phyloP scores from a whole-genome alignment of 2,888 invertebrate genomes.

The Brachyopa scutellaris region DNA sequence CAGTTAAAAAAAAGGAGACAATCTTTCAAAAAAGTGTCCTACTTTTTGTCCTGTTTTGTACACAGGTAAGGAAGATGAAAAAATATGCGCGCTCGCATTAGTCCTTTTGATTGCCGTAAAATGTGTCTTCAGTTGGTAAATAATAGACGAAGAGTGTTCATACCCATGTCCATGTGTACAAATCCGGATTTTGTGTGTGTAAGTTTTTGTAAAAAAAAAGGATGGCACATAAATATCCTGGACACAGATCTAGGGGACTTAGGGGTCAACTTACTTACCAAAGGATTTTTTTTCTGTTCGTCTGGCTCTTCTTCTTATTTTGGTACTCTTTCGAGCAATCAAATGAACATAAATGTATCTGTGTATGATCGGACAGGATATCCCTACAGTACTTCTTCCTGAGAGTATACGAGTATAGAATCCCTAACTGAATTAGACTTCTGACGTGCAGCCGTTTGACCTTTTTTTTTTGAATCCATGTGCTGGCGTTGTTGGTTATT shows the following conservation, averaged over 20 bases:
- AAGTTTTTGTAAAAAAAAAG: conserved; percentile 33
- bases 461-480: conserved; percentile 47
- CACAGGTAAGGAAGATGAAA: conserved; percentile 45
- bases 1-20: conserved; percentile 15
- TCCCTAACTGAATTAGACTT: conserved; percentile 62
- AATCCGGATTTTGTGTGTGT: conserved; percentile 63
- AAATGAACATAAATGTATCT: conserved; percentile 72
- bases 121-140: conserved; percentile 60
- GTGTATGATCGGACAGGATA: conserved; percentile 56
- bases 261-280: conserved; percentile 70
- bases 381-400: conserved; percentile 22
- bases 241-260: conserved; percentile 59
- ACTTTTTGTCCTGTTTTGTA: conserved; percentile 58
- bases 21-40: conserved; percentile 15
- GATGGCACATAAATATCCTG: conserved; percentile 22
- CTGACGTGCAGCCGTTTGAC: conserved; percentile 71
- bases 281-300: conserved; percentile 23
- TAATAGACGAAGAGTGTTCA: conserved; percentile 58
- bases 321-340: conserved; percentile 54
- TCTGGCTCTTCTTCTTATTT: conserved; percentile 38
- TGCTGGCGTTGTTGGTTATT: conserved; percentile 22
- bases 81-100: conserved; percentile 11
- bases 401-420: conserved; percentile 11
- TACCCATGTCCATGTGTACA: conserved; percentile 47
- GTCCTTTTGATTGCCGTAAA: conserved; percentile 53